Evolutionary conservation across 1,140 invertebrate genomes (phyloP), one percentile per base, ranked within the genome.

Genomic region (Ruditapes philippinarum): DNA sequence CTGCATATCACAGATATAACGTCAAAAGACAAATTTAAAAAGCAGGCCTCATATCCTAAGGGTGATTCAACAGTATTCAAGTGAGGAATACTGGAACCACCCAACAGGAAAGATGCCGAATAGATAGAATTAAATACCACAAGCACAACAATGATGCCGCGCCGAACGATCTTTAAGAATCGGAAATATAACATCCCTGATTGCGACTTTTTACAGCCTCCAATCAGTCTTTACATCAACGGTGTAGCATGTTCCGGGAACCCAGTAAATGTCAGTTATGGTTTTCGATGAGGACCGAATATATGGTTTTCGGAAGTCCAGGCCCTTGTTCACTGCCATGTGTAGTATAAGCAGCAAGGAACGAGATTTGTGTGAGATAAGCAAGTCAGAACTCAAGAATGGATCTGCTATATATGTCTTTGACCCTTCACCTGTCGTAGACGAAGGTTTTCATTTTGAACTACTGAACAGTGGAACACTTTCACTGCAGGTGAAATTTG

Each of bases 201-300:
- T n/a, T n/a, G n/a, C n/a, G n/a, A n/a, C n/a, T 25, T 91, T n/a
- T n/a, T n/a, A n/a, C n/a, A 88, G 25, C 70, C 19, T 25, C 40
- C 36, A 57, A 85, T 91, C 54, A 28, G 40, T 36, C 19, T 91
- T 0, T 86, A 81, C 40, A 40, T 40, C 5, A 82, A 91, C n/a
- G 78, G 82, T 40, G 45, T 81, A 28, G 62, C 90, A 11, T 81
- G 85, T 36, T 31, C 36, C 2, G 80, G 86, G 3, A 91, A 85
- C 42, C 70, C 90, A 9, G 7, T 88, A 0, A 91, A 70, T 60
- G 31, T 91, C 11, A 79, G 89, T 33, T 90, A 78, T 33, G 19
- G n/a, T n/a, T n/a, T n/a, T n/a, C 33, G 14, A 22, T 12, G 17
- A 40, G 38, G 57, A 62, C 28, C 57, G 57, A 9, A 62, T 62